These are phyloP conservation scores for Cygnus olor DNA, from an alignment of 2,797 vertebrate species.

Conservation along the genomic window DNA sequence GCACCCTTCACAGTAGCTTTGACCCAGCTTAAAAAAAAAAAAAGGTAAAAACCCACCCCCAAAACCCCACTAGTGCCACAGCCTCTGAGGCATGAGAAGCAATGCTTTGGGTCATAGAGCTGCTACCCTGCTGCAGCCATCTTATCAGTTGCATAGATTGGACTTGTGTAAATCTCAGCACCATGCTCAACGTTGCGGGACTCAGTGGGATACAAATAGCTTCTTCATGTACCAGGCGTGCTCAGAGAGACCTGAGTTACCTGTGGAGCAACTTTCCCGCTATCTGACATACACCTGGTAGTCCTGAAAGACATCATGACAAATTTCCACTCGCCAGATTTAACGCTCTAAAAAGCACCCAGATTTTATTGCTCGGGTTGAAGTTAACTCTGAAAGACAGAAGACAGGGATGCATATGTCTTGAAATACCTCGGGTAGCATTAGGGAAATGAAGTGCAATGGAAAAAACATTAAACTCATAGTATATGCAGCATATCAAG, in stretches of 20 bases:
- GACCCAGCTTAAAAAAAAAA: conserved; percentile 48
- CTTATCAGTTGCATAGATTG: conserved; percentile 51
- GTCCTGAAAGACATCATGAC: conserved; percentile 78
- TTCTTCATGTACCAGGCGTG: conserved; percentile 83
- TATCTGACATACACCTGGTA: conserved; percentile 82
- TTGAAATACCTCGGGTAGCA: conserved; percentile 51
- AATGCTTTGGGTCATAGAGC: conserved; percentile 44
- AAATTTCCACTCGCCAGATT: conserved; percentile 82
- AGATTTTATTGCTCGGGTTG: conserved; percentile 81
- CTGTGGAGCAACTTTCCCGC: conserved; percentile 75
- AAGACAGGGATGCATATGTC: conserved; percentile 63
- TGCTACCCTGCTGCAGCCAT: conserved; percentile 49
- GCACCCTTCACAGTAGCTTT: conserved; percentile 50
- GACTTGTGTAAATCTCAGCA: conserved; percentile 77
- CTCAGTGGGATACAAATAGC: conserved; percentile 91
- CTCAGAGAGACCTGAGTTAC: conserved; percentile 78
- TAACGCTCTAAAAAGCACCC: conserved; percentile 90
- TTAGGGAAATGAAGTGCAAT: conserved; percentile 61
- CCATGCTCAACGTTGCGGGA: conserved; percentile 4
- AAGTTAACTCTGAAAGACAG: conserved; percentile 90
- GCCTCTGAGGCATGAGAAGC: conserved; percentile 44
- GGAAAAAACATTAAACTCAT: conserved; percentile 40
- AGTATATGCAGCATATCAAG: conserved; percentile 25
- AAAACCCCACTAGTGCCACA: not conserved
- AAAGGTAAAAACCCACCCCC: not conserved